phyloP scores from a whole-genome alignment of 2,113 vertebrate species.

The Cranoglanis bouderius region DNA sequence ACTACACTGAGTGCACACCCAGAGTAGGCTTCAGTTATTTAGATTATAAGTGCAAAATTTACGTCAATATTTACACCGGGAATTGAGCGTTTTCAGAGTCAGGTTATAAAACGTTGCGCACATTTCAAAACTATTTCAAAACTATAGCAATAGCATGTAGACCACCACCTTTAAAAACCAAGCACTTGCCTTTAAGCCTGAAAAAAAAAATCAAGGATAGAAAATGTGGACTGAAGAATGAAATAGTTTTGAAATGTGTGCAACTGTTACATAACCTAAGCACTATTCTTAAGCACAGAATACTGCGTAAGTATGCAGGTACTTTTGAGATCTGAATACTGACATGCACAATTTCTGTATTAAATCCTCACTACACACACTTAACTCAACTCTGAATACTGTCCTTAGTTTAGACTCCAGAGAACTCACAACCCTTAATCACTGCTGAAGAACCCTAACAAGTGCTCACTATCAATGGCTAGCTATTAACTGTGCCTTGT shows the following conservation, averaged over 20 bases:
- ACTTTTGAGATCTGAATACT: background rate
- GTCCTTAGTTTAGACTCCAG: background rate
- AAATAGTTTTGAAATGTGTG: background rate
- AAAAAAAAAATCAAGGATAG: background rate
- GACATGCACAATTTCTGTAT: background rate
- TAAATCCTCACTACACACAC: background rate
- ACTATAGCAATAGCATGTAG: background rate
- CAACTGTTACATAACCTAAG: background rate
- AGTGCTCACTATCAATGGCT: background rate
- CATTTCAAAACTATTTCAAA: conserved; percentile 9
- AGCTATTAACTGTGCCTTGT: background rate
- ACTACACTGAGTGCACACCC: background rate
- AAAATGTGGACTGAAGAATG: background rate
- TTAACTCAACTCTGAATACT: background rate
- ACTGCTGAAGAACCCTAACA: background rate
- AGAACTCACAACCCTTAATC: background rate
- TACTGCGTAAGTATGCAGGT: background rate
- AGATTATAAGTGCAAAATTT: background rate
- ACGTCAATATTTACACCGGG: background rate
- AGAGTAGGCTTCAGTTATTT: background rate
- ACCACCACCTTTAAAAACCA: background rate
- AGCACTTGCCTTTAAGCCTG: background rate
- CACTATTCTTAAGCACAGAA: too few species aligned
- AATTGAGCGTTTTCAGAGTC: background rate
- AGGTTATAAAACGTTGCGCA: background rate